Evolutionary conservation across 2,888 invertebrate genomes (phyloP), one percentile per base, ranked within the genome.

Genomic region (Myopa testacea): DNA sequence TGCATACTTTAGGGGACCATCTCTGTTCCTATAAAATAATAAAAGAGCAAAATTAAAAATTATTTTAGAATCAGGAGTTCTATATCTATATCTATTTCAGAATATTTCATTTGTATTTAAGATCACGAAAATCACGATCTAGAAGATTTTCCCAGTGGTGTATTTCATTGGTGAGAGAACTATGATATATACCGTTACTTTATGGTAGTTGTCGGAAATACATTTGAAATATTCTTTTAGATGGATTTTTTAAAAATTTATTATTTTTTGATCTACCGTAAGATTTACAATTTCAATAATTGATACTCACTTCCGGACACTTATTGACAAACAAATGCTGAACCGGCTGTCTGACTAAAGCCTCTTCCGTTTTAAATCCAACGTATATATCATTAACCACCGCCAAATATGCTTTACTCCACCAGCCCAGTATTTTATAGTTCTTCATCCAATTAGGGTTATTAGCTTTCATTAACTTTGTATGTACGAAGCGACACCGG

Each of bases 371-470:
- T 19, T 55, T 75, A 40, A 26, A 68, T 58, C 67, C 68, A 16
- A 75, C 37, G 40, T 68, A 75, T n/a, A 75, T n/a, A 38, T 58
- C 68, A 16, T 75, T 68, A 58, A 68, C 75, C 4, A 19, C 40
- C 3, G 75, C 19, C 34, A 68, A 45, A 38, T 75, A 68, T 5
- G 75, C 55, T 19, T 75, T 75, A 8, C 19, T 26, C 75, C 75
- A 75, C 60, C 67, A 75, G 6, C 38, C 19, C 16, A 68, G 26
- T 0, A 68, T 38, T n/a, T 40, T 16, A 19, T 40, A 45, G 58
- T 58, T 67, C 55, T 58, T 38, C 19, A 34, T 75, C 75, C 75
- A 75, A 50, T 16, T n/a, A 10, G 5, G 8, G 12, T n/a, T 6
- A 60, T 14, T 19, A 2, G 55, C 55, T 16, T 75, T 75, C 65